Evolutionary conservation across 2,888 invertebrate species (phyloP), one percentile per base, ranked within the genome.

Genomic region (Chrysolina oricalcia): DNA sequence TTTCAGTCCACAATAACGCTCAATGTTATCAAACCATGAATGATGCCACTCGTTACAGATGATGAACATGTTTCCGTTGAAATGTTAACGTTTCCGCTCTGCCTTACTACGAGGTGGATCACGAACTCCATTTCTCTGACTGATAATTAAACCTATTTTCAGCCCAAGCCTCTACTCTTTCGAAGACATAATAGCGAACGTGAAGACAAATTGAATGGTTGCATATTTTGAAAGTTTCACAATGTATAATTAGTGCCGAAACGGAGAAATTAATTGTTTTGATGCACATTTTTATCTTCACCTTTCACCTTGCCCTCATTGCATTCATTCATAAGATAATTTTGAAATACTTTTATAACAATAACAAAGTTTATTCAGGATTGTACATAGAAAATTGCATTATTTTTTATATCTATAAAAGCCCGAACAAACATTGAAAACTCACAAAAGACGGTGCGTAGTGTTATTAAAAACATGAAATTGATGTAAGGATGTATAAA

Each of bases 21-120:
- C 53, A 19, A 53, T 19, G 53, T 21, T 53, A 53, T 15, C 53
- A 19, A 53, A 53, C 13, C 21, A 21, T 21, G 53, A 53, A 48
- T 48, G n/a, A 17, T 56, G 9, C 59, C 59, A n/a, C 59, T 59
- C 59, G 59, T 59, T 59, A 27, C 59, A 59, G n/a, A 15, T 15
- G 59, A 1, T 59, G 59, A 35, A 15, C 35, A 59, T 27, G n/a
- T 35, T 59, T 59, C 59, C 59, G 59, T 8, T 59, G 35, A 59
- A 59, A 53, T 23, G 27, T 35, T 15, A 35, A 27, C 59, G 35
- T 59, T 27, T 59, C 59, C 59, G 59, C 35, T 59, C 10, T 59
- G 27, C 23, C 5, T 17, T 59, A n/a, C 10, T 59, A 59, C 23
- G 59, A 59, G 23, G 35, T 35, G 27, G 17, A 27, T 59, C 59